Evolutionary conservation across 1,140 invertebrate genomes (phyloP).

Genomic region (Homalodisca vitripennis): DNA sequence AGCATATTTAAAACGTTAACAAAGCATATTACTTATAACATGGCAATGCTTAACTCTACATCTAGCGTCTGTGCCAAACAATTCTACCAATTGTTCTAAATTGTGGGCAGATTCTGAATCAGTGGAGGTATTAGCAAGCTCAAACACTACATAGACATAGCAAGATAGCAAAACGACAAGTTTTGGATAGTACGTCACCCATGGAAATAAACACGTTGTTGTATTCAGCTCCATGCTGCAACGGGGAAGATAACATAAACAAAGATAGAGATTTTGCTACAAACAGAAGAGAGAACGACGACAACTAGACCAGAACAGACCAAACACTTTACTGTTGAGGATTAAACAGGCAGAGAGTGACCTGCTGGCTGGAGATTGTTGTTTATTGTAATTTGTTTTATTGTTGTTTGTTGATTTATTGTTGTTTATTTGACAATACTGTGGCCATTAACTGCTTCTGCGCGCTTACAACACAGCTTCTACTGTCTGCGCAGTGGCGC

Average conservation of each 20-base stretch:
- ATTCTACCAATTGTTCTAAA: neutral
- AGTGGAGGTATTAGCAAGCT: conserved; percentile 18
- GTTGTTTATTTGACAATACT: too few relatives aligned
- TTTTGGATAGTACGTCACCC: conserved; percentile 63
- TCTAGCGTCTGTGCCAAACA: neutral
- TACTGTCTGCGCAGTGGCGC: too few relatives aligned
- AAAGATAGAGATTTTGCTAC: conserved; percentile 23
- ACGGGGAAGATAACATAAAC: conserved; percentile 18
- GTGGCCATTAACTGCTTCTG: conserved; percentile 31
- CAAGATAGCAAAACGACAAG: conserved; percentile 43
- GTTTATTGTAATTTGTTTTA: neutral
- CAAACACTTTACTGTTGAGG: neutral
- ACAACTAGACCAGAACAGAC: conserved; percentile 41
- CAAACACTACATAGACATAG: conserved; percentile 27
- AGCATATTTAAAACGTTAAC: too few relatives aligned
- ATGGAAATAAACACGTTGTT: conserved; percentile 40
- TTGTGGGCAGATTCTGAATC: conserved; percentile 15
- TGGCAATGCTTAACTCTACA: neutral
- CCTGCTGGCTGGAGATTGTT: neutral
- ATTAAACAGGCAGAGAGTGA: neutral
- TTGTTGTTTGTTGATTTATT: too few relatives aligned
- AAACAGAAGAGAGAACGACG: conserved; percentile 36
- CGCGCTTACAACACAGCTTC: conserved; percentile 9
- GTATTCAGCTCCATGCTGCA: conserved; percentile 28
- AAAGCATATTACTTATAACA: too few relatives aligned